Conservation (phyloP, 1,140 invertebrate species). For the Octopus bimaculoides region DNA sequence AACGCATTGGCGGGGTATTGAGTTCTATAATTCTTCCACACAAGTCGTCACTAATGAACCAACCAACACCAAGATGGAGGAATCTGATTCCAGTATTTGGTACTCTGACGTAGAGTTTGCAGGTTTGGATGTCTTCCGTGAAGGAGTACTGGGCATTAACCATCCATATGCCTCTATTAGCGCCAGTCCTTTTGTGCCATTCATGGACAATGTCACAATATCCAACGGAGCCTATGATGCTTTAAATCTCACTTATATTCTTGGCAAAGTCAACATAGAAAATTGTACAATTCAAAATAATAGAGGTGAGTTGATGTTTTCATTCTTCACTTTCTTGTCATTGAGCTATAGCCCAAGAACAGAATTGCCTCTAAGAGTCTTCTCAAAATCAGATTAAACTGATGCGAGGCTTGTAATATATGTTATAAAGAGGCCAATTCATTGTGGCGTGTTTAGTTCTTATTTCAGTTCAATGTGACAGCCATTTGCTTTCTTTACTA, state of each 20-base stretch:
- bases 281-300: conserved; percentile 81
- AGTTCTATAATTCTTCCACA: conserved; percentile 54
- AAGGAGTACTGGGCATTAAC: conserved; percentile 68
- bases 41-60: conserved; percentile 21
- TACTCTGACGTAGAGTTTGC: conserved; percentile 81
- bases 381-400: too few relatives aligned
- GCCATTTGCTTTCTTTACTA: too few relatives aligned
- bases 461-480: too few relatives aligned
- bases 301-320: conserved; percentile 63
- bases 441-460: too few relatives aligned
- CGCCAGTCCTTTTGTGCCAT: conserved; percentile 81
- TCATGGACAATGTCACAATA: conserved; percentile 77
- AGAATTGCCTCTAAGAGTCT: too few relatives aligned
- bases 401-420: too few relatives aligned
- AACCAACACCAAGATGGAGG: conserved; percentile 55
- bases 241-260: conserved; percentile 82
- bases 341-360: too few relatives aligned
- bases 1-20: conserved; percentile 53
- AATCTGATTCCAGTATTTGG: conserved; percentile 73
- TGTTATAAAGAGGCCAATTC: too few relatives aligned
- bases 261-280: conserved; percentile 75
- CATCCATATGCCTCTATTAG: conserved; percentile 84
- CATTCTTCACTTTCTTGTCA: too few relatives aligned
- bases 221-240: conserved; percentile 85
- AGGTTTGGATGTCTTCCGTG: conserved; percentile 60